A percentile compares a stretch with the other conserved stretches of the same genome.
phyloP scores from a whole-genome alignment of 2,888 invertebrate species.

The Venusia cambrica region DNA sequence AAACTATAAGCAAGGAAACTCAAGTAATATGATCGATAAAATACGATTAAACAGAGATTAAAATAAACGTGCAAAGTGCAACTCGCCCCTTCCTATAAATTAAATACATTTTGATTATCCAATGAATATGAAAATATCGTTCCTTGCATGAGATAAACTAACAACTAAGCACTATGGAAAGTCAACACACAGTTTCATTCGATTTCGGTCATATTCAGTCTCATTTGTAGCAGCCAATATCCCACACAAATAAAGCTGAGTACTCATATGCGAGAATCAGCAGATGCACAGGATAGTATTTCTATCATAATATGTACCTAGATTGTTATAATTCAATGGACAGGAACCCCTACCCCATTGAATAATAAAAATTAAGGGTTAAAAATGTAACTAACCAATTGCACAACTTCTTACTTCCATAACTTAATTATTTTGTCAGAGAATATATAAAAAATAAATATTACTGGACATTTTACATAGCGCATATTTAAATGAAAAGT shows the following conservation, averaged over 20 bases:
- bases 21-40: slow-evolving; percentile 19
- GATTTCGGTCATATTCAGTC: slow-evolving; percentile 30
- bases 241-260: slow-evolving; percentile 19
- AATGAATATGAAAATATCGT: slow-evolving; percentile 9
- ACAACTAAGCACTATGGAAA: slow-evolving; percentile 15
- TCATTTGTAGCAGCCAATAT: slow-evolving; percentile 32
- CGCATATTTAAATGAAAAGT: no score
- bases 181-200: slow-evolving; percentile 23
- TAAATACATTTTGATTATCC: slow-evolving; percentile 16
- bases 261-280: slow-evolving; percentile 10
- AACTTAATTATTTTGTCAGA: no score
- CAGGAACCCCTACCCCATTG: no score
- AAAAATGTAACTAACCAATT: no score
- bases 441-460: no score
- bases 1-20: slow-evolving; percentile 4
- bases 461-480: no score
- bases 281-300: no score
- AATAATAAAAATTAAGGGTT: no score
- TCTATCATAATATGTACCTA: no score
- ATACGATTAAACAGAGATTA: slow-evolving; percentile 12
- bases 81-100: slow-evolving; percentile 13
- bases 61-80: slow-evolving; percentile 28
- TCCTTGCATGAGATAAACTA: slow-evolving; percentile 4
- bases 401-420: no score
- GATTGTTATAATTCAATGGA: no score